Percentiles rank a stretch among this genome's conserved stretches.
These are phyloP conservation scores for Aurelia aurita DNA, from an alignment of 30 jellyfish, hydroid and myxozoan genomes.

Conservation along the genomic window DNA sequence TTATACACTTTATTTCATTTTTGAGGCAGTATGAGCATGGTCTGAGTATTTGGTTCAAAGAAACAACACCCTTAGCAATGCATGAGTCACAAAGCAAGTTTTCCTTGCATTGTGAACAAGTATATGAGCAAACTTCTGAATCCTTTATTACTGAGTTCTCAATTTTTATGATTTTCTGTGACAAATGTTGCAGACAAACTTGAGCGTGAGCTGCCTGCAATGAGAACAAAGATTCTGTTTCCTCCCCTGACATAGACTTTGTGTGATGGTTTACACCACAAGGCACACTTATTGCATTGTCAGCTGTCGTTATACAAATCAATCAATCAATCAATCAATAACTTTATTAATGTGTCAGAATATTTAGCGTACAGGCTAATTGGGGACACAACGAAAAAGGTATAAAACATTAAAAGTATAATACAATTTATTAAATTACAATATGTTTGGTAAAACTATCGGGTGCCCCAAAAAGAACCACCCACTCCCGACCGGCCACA, in stretches of 20 bases:
- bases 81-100: conserved; percentile 18
- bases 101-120: neutral
- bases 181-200: conserved; percentile 28
- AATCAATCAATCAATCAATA: too few species aligned
- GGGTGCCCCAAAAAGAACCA: too few species aligned
- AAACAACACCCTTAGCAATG: neutral
- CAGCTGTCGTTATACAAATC: conserved; percentile 20
- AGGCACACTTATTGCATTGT: conserved; percentile 2
- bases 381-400: too few species aligned
- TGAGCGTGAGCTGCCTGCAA: conserved; percentile 2
- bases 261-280: neutral
- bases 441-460: too few species aligned
- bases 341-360: too few species aligned
- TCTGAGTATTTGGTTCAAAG: conserved; percentile 8
- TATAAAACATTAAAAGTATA: too few species aligned
- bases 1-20: conserved; percentile 3
- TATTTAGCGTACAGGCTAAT: too few species aligned
- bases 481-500: too few species aligned
- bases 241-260: conserved; percentile 7
- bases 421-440: too few species aligned
- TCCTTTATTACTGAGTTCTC: neutral
- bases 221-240: neutral
- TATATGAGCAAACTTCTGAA: neutral
- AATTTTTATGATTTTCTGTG: neutral
- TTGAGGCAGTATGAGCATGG: conserved; percentile 26